Conservation (phyloP, 1,140 invertebrate species). For the Aphaenogaster floridana region DNA sequence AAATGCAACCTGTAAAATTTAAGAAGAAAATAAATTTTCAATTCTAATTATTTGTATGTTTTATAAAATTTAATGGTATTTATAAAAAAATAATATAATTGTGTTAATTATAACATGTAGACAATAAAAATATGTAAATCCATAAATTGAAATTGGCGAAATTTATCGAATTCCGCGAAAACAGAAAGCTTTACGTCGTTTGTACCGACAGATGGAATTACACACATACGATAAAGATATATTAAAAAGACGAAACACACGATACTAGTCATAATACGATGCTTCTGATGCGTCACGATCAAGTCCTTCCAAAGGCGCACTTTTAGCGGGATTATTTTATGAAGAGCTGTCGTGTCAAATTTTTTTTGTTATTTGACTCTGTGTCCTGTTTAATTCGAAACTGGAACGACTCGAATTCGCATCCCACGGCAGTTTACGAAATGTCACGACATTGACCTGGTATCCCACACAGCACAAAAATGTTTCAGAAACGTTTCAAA, state of each 20-base stretch:
- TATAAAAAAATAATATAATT: no score
- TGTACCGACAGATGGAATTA: neutral
- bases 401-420: neutral
- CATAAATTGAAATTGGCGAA: no score
- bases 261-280: neutral
- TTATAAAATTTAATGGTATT: no score
- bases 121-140: no score
- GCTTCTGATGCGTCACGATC: neutral
- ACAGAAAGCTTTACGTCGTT: neutral
- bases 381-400: neutral
- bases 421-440: neutral
- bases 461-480: neutral
- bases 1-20: no score
- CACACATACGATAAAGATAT: neutral
- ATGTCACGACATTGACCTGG: constrained; percentile 22
- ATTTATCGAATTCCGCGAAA: neutral
- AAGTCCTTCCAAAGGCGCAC: neutral
- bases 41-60: no score
- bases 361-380: neutral
- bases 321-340: neutral
- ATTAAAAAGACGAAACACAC: neutral
- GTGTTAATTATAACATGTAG: no score
- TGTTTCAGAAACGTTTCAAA: no score
- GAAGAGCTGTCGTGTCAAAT: neutral
- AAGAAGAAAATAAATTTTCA: no score